A percentile compares a stretch with the other conserved stretches of the same genome.
These are phyloP conservation scores for Hermodice carunculata DNA, from an alignment of 2,888 invertebrate species.

Conservation along the genomic window DNA sequence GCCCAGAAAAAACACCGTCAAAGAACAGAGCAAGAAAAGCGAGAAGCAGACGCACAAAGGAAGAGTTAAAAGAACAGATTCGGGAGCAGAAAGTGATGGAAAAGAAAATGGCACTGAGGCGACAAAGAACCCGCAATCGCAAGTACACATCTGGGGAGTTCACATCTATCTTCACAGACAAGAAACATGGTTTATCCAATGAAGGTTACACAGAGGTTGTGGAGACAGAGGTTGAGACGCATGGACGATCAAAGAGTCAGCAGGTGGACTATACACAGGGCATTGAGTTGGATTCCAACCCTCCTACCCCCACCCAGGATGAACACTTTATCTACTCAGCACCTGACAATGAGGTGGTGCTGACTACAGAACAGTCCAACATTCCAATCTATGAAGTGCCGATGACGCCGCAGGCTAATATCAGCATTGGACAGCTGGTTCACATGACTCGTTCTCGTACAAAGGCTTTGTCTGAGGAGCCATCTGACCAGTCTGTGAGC, in stretches of 20 bases:
- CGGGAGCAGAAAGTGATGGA: constrained; percentile 64
- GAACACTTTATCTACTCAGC: neutral
- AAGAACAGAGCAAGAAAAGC: neutral
- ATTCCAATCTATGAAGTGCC: too few species aligned
- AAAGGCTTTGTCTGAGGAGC: neutral
- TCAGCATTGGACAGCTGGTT: neutral
- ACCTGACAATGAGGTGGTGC: neutral
- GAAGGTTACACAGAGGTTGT: neutral
- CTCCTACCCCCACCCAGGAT: constrained; percentile 17
- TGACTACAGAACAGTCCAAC: neutral
- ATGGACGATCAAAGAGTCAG: neutral
- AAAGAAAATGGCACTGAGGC: constrained; percentile 58
- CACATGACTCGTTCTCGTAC: neutral
- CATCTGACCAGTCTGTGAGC: neutral
- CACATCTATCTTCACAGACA: constrained; percentile 63
- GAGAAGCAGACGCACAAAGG: constrained; percentile 47
- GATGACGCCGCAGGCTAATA: neutral
- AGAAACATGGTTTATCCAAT: constrained; percentile 30
- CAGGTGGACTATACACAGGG: too few species aligned
- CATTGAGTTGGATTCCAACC: too few species aligned
- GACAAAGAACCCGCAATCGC: constrained; percentile 66
- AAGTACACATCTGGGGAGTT: constrained; percentile 69
- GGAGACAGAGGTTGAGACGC: neutral
- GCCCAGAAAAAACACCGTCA: neutral
- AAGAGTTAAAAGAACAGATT: constrained; percentile 62